A percentile compares a stretch with the other conserved stretches of the same genome.
Evolutionary conservation across 92 coral and sea anemone genomes (phyloP).

Genomic region (Phenganax marumi): DNA sequence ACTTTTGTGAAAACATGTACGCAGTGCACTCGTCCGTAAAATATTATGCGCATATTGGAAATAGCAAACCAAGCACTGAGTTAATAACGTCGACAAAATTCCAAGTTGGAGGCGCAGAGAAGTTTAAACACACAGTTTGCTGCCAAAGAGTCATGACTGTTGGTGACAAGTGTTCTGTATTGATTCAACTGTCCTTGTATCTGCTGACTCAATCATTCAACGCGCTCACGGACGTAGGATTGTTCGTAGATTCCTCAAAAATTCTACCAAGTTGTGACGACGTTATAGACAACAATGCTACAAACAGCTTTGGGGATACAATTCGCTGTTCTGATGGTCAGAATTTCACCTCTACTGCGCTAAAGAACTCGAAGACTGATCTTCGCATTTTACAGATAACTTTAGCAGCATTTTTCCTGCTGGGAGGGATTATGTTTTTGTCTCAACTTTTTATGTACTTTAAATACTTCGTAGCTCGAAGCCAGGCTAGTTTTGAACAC

Average conservation of each 20-base stretch:
- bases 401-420: slow-evolving; percentile 3
- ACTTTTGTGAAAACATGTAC: no score
- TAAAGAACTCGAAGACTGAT: not conserved
- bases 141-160: not conserved
- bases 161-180: slow-evolving; percentile 12
- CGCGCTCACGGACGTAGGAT: slow-evolving; percentile 33
- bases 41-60: no score
- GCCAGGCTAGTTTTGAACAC: slow-evolving; percentile 6
- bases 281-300: not conserved
- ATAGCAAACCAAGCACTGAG: no score
- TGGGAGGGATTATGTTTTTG: slow-evolving; percentile 22
- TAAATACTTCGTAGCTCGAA: slow-evolving; percentile 7
- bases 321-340: slow-evolving; percentile 7
- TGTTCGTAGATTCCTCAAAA: slow-evolving; percentile 13
- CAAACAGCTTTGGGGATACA: not conserved
- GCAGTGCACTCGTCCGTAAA: no score
- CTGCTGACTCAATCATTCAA: slow-evolving; percentile 22
- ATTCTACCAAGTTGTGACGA: slow-evolving; percentile 11
- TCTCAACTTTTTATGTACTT: slow-evolving; percentile 37
- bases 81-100: no score
- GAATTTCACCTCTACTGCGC: slow-evolving; percentile 14
- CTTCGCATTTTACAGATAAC: not conserved
- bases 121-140: no score
- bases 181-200: slow-evolving; percentile 23
- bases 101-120: no score